Evolutionary conservation across 2,113 vertebrate genomes (phyloP).

Genomic region (Acrocephalus arundinaceus): DNA sequence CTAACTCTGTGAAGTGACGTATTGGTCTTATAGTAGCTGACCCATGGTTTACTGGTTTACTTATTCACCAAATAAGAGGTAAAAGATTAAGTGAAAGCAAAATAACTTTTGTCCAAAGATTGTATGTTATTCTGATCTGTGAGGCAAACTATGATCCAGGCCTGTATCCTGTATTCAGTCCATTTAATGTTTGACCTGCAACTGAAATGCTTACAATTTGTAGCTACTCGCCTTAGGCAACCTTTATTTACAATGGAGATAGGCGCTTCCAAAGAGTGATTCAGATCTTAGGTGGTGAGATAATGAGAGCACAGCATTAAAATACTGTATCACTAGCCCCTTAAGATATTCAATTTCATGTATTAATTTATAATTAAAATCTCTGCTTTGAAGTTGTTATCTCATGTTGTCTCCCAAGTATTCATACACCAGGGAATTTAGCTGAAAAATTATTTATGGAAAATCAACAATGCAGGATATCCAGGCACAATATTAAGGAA

Average conservation of each 20-base stretch:
- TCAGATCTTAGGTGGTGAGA: constrained; percentile 39
- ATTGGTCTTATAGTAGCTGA: neutral
- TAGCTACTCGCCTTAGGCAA: neutral
- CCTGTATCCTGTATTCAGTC: neutral
- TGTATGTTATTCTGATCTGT: neutral
- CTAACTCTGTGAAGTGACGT: neutral
- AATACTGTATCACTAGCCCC: neutral
- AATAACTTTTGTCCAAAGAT: neutral
- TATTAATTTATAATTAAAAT: constrained; percentile 64
- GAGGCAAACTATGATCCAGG: neutral
- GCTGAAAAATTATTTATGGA: constrained; percentile 12
- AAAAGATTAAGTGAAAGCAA: neutral
- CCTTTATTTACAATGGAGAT: constrained; percentile 17
- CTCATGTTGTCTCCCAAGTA: neutral
- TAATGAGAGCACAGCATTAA: constrained; percentile 1
- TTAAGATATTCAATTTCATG: constrained; percentile 48
- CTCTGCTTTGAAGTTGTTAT: constrained; percentile 50
- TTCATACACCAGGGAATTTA: neutral
- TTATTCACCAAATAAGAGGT: neutral
- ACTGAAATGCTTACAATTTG: neutral
- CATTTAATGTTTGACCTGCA: neutral
- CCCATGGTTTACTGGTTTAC: neutral
- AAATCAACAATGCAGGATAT: constrained; percentile 25
- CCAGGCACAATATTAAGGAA: neutral
- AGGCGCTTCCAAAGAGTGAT: neutral